A percentile compares a stretch with the other conserved stretches of the same genome.
These are phyloP conservation scores for Pseudococcus longispinus DNA, from an alignment of 2,888 invertebrate genomes.

Conservation along the genomic window DNA sequence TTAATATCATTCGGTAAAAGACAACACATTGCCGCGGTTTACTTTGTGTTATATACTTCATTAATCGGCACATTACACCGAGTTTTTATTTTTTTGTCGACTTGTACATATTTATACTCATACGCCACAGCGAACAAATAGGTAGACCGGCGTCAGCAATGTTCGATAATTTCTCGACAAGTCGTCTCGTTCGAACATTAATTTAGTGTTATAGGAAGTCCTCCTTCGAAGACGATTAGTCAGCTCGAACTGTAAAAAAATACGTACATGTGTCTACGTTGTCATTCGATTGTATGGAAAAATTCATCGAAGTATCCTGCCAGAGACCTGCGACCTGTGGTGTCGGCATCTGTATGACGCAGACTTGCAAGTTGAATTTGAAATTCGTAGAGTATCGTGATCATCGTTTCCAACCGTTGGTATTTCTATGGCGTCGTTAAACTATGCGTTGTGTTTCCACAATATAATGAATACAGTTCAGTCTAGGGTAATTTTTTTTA, in stretches of 20 bases:
- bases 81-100: neutral
- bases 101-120: neutral
- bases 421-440: neutral
- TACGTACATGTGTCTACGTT: neutral
- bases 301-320: neutral
- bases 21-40: neutral
- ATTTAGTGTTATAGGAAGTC: neutral
- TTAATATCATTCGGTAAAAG: neutral
- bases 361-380: no score
- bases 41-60: neutral
- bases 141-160: neutral
- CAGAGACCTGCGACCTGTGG: neutral
- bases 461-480: neutral
- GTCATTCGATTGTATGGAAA: neutral
- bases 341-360: neutral
- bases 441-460: neutral
- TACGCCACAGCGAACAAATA: neutral
- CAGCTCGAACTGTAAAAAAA: neutral
- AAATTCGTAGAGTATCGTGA: no score
- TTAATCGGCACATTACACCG: neutral
- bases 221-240: neutral
- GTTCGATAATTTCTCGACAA: constrained; percentile 2
- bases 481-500: constrained; percentile 11
- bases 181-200: neutral
- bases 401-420: neutral